These are phyloP conservation scores for Campoplex nolae DNA, from an alignment of 2,888 invertebrate genomes.

Conservation along the genomic window DNA sequence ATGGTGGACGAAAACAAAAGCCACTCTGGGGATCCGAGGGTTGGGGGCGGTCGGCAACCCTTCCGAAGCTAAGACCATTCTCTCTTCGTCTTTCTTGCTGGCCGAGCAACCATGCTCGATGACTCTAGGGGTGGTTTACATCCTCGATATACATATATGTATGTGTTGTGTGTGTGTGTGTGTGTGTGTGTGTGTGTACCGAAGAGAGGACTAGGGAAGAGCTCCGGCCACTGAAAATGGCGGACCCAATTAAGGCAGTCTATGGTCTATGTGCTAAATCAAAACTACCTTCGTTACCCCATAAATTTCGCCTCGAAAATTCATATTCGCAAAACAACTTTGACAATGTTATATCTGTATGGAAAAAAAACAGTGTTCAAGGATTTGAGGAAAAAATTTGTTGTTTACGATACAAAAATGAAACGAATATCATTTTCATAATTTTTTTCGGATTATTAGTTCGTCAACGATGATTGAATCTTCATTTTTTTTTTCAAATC, in stretches of 20 bases:
- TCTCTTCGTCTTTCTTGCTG: conserved; percentile 70
- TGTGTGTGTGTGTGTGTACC: conserved; percentile 62
- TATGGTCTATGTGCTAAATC: conserved; percentile 71
- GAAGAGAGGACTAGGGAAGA: conserved; percentile 73
- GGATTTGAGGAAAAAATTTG: neutral
- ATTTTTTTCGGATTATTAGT: neutral
- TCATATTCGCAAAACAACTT: conserved; percentile 15
- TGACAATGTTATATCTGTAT: neutral
- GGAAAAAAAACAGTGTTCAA: neutral
- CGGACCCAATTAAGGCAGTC: conserved; percentile 84
- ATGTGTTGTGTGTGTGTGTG: neutral
- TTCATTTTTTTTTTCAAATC: neutral
- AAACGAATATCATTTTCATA: neutral
- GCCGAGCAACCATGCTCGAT: conserved; percentile 69
- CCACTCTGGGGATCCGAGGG: conserved; percentile 79
- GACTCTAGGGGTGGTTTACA: conserved; percentile 64
- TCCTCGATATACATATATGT: conserved; percentile 27
- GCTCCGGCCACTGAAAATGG: conserved; percentile 82
- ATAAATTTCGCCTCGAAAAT: conserved; percentile 31
- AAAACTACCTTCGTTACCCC: conserved; percentile 69
- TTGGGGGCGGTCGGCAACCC: conserved; percentile 74
- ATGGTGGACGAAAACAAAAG: conserved; percentile 83
- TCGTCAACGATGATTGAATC: neutral
- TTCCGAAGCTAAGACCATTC: conserved; percentile 62
- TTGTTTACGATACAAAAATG: neutral